Conservation (phyloP, 53 echinoderm and acorn worm species). For the Zoroaster sp. region DNA sequence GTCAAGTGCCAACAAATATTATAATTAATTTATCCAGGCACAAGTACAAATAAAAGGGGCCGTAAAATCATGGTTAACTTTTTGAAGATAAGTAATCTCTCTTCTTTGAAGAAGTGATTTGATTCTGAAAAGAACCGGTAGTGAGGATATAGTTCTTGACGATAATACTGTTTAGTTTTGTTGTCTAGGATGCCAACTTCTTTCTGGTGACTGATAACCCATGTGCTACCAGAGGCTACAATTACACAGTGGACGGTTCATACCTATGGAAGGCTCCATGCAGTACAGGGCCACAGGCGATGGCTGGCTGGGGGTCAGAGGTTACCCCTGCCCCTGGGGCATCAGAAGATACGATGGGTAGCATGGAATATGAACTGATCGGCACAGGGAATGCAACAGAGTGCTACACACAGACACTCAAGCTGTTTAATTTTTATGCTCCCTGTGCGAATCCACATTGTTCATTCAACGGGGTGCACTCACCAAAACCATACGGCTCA, state of each 20-base stretch:
- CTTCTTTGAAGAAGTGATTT: not conserved
- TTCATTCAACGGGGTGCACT: conserved; percentile 34
- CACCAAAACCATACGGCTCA: not conserved
- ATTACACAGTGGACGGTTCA: not conserved
- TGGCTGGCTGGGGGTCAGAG: conserved; percentile 49
- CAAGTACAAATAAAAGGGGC: no score
- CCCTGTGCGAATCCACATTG: conserved; percentile 10
- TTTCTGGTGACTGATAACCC: not conserved
- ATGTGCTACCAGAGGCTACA: not conserved
- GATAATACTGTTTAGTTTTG: not conserved
- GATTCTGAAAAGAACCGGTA: not conserved
- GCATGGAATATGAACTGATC: not conserved
- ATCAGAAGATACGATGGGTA: not conserved
- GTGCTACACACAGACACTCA: not conserved
- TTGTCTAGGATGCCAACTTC: not conserved
- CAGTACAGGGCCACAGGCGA: conserved; percentile 25
- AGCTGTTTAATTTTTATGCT: conserved; percentile 3
- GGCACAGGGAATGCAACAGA: conserved; percentile 9
- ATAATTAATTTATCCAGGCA: no score
- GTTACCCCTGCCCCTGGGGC: conserved; percentile 9
- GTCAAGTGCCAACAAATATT: no score
- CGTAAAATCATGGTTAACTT: no score
- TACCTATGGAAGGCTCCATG: conserved; percentile 50
- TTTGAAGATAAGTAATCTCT: no score
- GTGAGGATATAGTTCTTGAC: no score